Conservation (phyloP, 2,888 invertebrate species). For the Drosophila borealis region DNA sequence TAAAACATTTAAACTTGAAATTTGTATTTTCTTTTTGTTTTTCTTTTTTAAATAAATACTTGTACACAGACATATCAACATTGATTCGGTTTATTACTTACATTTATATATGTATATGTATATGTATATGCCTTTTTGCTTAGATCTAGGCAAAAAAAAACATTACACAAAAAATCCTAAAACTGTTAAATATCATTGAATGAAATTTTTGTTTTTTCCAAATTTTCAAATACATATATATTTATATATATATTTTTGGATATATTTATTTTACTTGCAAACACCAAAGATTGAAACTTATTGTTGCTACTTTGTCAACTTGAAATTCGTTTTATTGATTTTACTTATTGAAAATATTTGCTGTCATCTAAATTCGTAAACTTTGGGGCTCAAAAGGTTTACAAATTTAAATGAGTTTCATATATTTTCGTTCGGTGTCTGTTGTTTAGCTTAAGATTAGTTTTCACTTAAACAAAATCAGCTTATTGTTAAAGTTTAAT, state of each 20-base stretch:
- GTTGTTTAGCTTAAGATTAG: conserved; percentile 25
- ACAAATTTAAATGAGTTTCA: conserved; percentile 82
- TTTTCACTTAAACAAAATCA: conserved; percentile 29
- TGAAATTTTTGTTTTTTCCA: conserved; percentile 1
- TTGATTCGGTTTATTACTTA: conserved; percentile 41
- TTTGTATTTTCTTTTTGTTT: conserved; percentile 27
- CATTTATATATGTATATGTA: conserved; percentile 10
- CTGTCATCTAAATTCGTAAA: conserved; percentile 83
- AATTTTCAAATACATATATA: neutral
- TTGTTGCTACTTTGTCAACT: conserved; percentile 14
- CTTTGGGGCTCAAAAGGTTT: conserved; percentile 84
- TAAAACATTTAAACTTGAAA: conserved; percentile 53
- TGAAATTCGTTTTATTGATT: conserved; percentile 48
- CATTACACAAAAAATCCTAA: conserved; percentile 30
- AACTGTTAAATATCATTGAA: conserved; percentile 42
- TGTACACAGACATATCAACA: conserved; percentile 68
- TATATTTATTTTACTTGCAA: conserved; percentile 20
- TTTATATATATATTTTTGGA: conserved; percentile 3
- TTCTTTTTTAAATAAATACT: conserved; percentile 42
- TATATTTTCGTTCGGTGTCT: conserved; percentile 16
- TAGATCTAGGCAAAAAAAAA: conserved; percentile 20
- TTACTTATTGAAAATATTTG: conserved; percentile 31
- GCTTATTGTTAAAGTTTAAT: conserved; percentile 40
- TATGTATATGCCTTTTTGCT: conserved; percentile 4
- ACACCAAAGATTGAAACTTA: conserved; percentile 30